Evolutionary conservation across 2,888 invertebrate genomes (phyloP), one percentile per base, ranked within the genome.

Genomic region (Therioaphis trifolii): DNA sequence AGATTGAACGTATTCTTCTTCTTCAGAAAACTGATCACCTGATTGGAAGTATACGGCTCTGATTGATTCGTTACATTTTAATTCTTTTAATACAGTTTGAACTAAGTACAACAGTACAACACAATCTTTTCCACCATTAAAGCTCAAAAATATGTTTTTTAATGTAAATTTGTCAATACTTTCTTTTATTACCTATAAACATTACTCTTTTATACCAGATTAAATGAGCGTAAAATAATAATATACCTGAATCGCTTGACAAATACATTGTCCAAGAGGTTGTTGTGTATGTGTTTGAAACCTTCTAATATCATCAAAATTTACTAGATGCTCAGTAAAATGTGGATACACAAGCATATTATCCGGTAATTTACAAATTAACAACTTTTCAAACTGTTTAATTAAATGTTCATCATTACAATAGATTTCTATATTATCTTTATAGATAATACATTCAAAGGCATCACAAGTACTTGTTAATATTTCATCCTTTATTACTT

Each of bases 101-200:
- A 91, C 89, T 85, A 96, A 88, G 88, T 96, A 94, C 58, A 99
- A 90, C n/a, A 99, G 90, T 0, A 94, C 96, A 0, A 98, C 98
- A 88, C 99, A 99, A 89, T 99, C 99, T 90, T 99, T 99, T 2
- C 99, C 99, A 4, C 99, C 99, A 88, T 99, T 99, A 89, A 99
- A 99, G 40, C 97, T 95, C 52, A 99, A 88, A 87, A 96, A 96
- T 27, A 97, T 90, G 89, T 96, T 93, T 80, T 94, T 91, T 27
- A 93, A 88, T n/a, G 92, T 90, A 88, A 92, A 96, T 76, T 90
- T 88, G 72, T 90, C 88, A 86, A 93, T 91, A 85, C 93, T 92
- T 87, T 92, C 88, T 87, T 90, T 89, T 78, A 82, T 61, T 27
- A 82, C 72, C 82, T 82, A 40, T 46, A 72, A 80, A 80, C 15